Conservation (phyloP, 2,888 invertebrate genomes). For the Ectemnius continuus region DNA sequence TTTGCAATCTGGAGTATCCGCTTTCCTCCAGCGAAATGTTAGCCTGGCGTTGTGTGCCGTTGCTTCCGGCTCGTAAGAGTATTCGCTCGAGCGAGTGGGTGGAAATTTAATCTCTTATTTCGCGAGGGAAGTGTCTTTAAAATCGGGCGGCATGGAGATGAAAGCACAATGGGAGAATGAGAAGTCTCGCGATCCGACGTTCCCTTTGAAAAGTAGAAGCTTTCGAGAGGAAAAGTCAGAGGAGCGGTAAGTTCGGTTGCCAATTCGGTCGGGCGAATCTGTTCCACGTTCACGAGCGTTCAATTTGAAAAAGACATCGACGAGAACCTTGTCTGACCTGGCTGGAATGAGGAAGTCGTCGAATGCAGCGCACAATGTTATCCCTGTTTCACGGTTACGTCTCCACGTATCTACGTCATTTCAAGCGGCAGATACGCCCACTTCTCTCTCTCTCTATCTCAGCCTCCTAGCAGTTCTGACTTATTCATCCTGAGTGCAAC, state of each 20-base stretch:
- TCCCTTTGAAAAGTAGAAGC: not conserved
- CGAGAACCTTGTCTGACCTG: slow-evolving; percentile 10
- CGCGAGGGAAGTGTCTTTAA: no score
- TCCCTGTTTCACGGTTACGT: slow-evolving; percentile 2
- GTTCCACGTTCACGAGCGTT: slow-evolving; percentile 6
- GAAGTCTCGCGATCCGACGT: no score
- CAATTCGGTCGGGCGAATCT: slow-evolving; percentile 2
- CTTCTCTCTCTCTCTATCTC: slow-evolving; percentile 3
- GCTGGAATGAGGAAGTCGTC: slow-evolving; percentile 12
- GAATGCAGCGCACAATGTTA: not conserved
- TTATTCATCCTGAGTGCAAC: not conserved
- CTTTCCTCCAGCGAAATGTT: not conserved
- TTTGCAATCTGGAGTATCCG: not conserved
- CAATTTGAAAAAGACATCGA: slow-evolving; percentile 3
- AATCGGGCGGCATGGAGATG: no score
- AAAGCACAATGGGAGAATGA: no score
- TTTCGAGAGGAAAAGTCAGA: not conserved
- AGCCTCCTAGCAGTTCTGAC: not conserved
- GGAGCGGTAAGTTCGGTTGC: not conserved
- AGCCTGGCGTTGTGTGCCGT: not conserved
- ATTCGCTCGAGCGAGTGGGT: not conserved
- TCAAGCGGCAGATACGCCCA: not conserved
- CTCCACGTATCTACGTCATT: not conserved
- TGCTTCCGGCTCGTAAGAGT: not conserved
- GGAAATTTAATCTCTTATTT: not conserved